Percentiles rank a stretch among this genome's conserved stretches.
Evolutionary conservation across 2,113 vertebrate species (phyloP).

Genomic region (Desmodus rotundus): DNA sequence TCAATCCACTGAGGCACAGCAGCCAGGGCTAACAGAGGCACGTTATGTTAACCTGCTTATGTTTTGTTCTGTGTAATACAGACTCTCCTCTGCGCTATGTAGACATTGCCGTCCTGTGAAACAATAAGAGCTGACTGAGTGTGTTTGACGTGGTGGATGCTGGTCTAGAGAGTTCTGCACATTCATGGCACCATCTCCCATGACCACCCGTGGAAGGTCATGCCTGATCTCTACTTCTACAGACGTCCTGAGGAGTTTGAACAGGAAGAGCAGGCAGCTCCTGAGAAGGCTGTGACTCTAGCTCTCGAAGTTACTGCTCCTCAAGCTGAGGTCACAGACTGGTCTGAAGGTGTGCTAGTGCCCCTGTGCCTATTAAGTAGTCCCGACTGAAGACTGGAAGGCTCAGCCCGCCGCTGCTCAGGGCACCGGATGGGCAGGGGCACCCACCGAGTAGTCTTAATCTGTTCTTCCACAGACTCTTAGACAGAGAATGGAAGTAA

Average conservation of each 20-base stretch:
- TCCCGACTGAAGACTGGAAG: neutral
- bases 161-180: neutral
- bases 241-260: neutral
- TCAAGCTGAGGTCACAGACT: neutral
- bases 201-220: neutral
- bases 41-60: neutral
- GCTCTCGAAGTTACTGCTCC: neutral
- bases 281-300: neutral
- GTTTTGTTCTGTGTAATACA: neutral
- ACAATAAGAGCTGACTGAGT: no score
- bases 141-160: neutral
- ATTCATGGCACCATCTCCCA: neutral
- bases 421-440: neutral
- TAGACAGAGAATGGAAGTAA: neutral
- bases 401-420: neutral
- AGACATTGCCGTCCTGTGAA: neutral
- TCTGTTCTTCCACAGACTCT: neutral
- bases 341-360: neutral
- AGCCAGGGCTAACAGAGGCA: neutral
- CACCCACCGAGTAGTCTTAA: neutral
- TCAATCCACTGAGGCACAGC: no score
- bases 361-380: no score
- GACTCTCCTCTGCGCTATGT: neutral
- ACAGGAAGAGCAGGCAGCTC: neutral
- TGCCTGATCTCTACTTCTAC: neutral